Evolutionary conservation across 1,140 invertebrate species (phyloP), one percentile per base, ranked within the genome.

Genomic region (Vollenhovia emeryi): DNA sequence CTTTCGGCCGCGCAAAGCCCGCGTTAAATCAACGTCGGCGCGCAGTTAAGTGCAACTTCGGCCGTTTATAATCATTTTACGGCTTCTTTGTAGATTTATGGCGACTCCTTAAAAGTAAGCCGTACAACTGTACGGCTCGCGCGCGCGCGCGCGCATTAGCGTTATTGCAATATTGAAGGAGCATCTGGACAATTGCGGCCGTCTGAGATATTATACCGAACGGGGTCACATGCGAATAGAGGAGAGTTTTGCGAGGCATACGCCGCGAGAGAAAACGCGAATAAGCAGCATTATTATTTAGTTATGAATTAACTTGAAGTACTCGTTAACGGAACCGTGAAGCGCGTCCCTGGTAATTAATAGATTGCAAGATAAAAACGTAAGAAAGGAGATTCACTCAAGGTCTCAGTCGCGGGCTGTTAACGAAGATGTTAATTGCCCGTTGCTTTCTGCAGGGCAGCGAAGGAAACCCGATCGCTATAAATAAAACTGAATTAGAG

Each of bases 21-120:
- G 71, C 88, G 86, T 89, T 90, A 90, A 90, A 90, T 90, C 89
- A 90, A 90, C 86, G 88, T 89, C 83, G 71, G 86, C 57, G 85
- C 64, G 48, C 71, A 85, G 89, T 90, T 90, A 85, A 87, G 85
- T 57, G 71, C 85, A 90, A 90, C 89, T 90, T 90, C 40, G 85
- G 52, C 59, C 89, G 82, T 90, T 90, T 90, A 89, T 90, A 90
- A 90, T 90, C 88, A 90, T 90, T 90, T 90, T 90, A 89, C 88
- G 45, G 86, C 52, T 90, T 79, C 88, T 82, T 85, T 69, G 66
- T 45, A 69, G 87, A 90, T 90, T 90, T 90, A 90, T 87, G 78
- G 86, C 50, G 43, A 30, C 55, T 45, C 48, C 66, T 89, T 83
- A 85, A 85, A 89, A 89, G 86, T 86, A 55, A 79, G 24, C 78